Evolutionary conservation across 2,888 invertebrate species (phyloP), one percentile per base, ranked within the genome.

Genomic region (Alsophila aescularia): DNA sequence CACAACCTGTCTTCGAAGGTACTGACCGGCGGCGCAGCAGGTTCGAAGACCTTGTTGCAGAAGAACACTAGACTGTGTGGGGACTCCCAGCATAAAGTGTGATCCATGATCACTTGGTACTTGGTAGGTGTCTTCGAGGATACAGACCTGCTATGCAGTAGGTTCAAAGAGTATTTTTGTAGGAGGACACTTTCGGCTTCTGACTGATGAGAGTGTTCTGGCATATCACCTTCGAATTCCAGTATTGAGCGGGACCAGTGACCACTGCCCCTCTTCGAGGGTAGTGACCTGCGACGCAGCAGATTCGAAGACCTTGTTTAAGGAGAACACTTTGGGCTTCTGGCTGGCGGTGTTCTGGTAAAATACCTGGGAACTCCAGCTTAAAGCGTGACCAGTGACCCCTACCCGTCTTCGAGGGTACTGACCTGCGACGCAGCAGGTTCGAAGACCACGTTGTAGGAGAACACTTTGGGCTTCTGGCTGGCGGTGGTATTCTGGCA

Each of bases 21-120:
- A 24, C 24, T 24, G 8, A 87, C 91, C 83, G 95, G 95, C 0
- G 95, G 95, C 0, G 98, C 97, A 7, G 96, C 96, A 0, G 97
- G 97, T 73, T 98, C 98, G 81, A 98, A 98, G 37, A 98, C 97
- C 13, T 98, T 98, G 78, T 98, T 98, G 84, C 97, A 98, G n/a
- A n/a, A n/a, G n/a, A n/a, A n/a, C n/a, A n/a, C n/a, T n/a, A n/a
- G n/a, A n/a, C n/a, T n/a, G n/a, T n/a, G n/a, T n/a, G n/a, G n/a
- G n/a, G n/a, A n/a, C n/a, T n/a, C n/a, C n/a, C n/a, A n/a, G n/a
- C n/a, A n/a, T n/a, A n/a, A n/a, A n/a, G n/a, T n/a, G n/a, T n/a
- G n/a, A n/a, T n/a, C n/a, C n/a, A n/a, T n/a, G n/a, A n/a, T n/a
- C n/a, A n/a, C n/a, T n/a, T n/a, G n/a, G n/a, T n/a, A n/a, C n/a